These are phyloP conservation scores for Engraulis encrasicolus DNA, from an alignment of 2,113 vertebrate genomes.

Conservation along the genomic window DNA sequence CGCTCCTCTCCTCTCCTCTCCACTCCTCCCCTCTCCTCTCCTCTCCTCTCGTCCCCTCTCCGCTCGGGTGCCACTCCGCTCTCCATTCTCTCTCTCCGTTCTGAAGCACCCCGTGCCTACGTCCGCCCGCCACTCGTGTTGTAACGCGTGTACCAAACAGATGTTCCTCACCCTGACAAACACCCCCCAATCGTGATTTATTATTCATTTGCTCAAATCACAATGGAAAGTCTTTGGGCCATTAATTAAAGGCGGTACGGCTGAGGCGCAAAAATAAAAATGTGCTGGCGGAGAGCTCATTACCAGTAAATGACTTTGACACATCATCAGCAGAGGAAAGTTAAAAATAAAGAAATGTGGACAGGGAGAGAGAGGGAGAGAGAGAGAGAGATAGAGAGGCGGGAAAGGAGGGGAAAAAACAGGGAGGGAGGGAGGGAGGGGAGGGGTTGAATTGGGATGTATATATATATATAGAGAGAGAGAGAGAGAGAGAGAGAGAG, in stretches of 20 bases:
- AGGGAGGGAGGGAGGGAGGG: slow-evolving; percentile 48
- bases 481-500: not conserved
- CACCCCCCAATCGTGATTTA: slow-evolving; percentile 92
- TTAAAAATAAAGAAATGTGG: slow-evolving; percentile 72
- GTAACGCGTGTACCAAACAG: slow-evolving; percentile 95
- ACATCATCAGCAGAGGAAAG: slow-evolving; percentile 94
- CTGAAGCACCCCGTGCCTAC: too few relatives aligned
- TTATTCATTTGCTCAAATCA: slow-evolving; percentile 96
- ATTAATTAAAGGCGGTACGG: slow-evolving; percentile 99
- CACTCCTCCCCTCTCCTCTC: too few relatives aligned
- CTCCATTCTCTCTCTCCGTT: too few relatives aligned
- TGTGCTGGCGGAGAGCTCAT: slow-evolving; percentile 81
- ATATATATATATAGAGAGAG: too few relatives aligned
- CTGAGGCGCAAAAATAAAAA: slow-evolving; percentile 88
- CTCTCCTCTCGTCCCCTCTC: too few relatives aligned
- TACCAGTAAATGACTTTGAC: slow-evolving; percentile 92
- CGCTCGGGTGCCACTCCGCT: too few relatives aligned
- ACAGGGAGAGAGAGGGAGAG: not conserved
- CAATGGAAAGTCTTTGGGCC: slow-evolving; percentile 94
- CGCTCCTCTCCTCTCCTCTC: too few relatives aligned
- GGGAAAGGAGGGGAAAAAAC: slow-evolving; percentile 22
- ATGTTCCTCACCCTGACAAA: slow-evolving; percentile 98
- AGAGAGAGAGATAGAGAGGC: not conserved
- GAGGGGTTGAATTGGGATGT: slow-evolving; percentile 56
- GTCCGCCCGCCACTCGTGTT: too few relatives aligned